Evolutionary conservation across 2,888 invertebrate genomes (phyloP).

Genomic region (Villa cingulata): DNA sequence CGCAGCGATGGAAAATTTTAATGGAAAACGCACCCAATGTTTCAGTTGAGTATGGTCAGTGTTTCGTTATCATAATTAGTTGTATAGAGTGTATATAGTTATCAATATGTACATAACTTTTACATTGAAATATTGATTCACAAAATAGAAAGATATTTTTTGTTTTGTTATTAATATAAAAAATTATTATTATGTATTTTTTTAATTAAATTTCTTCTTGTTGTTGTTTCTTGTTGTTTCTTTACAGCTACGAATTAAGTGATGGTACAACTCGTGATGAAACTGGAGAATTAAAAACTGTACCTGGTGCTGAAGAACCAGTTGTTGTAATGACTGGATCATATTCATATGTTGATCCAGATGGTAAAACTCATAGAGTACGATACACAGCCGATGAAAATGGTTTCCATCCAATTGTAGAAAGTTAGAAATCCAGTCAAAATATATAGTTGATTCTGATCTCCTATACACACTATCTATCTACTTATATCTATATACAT

Average conservation of each 20-base stretch:
- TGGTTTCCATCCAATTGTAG: conserved; percentile 19
- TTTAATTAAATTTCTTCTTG: not conserved
- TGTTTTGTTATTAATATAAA: too few species aligned
- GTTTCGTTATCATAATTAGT: too few species aligned
- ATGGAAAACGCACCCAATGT: too few species aligned
- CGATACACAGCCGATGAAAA: conserved; percentile 24
- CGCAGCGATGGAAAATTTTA: too few species aligned
- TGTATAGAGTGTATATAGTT: too few species aligned
- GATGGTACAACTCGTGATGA: conserved; percentile 21
- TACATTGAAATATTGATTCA: too few species aligned
- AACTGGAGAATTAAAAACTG: conserved; percentile 19
- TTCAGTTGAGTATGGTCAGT: too few species aligned
- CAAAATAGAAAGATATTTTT: too few species aligned
- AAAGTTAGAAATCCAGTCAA: not conserved
- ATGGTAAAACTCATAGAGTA: conserved; percentile 20
- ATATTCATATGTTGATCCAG: conserved; percentile 20
- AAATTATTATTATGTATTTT: too few species aligned
- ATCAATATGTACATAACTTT: too few species aligned
- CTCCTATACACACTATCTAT: not conserved
- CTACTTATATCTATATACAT: too few species aligned
- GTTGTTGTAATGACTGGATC: conserved; percentile 20
- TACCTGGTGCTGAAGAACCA: conserved; percentile 18
- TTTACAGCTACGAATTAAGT: conserved; percentile 15
- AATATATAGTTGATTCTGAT: not conserved
- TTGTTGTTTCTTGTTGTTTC: not conserved